Base-by-base conservation (phyloP, 2,888 invertebrate species). In the Blastobasis lacticolella region DNA sequence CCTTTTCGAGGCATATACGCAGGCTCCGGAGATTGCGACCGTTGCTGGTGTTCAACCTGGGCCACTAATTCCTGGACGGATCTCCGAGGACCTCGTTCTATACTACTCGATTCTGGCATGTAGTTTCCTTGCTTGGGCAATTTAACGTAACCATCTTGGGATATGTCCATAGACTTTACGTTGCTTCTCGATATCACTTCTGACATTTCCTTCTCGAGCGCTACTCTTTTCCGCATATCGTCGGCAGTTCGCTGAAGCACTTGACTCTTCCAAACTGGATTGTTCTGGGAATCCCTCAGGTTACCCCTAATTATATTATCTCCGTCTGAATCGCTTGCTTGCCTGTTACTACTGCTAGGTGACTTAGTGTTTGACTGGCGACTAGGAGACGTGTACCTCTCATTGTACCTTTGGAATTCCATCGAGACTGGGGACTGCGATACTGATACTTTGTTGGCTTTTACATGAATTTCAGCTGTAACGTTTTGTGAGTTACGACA, bases 61-160 rank as follows among this genome's bases (percentile, higher is more conserved):
- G 91, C 91, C 37, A 92, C 91, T 60, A 92, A 73, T 65, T 92
- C 91, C 62, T 91, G 92, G 0, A 92, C 92, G 0, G 91, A 90
- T 59, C 86, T 90, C 46, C 91, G 80, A 3, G 82, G 81, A 49
- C 80, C 81, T 55, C 79, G 78, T 49, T 73, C 78, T 36, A 73
- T 62, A 44, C 60, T 60, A 44, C 58, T 70, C 37, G 76, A 75
- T 49, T 71, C 72, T 50, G 62, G 62, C 5, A 50, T 57, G 57
- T 74, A 74, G 49, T 60, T 75, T 4, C 63, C 61, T 62, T 87
- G 87, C 60, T 87, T 88, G 37, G 78, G 74, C 38, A 88, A 72
- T 60, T 81, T 88, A 0, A 89, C 83, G 55, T 88, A 88, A n/a
- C 89, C 88, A 49, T 89, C 88, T 57, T 87, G 87, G 41, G 86